phyloP scores from a whole-genome alignment of 2,888 invertebrate genomes.

The Mamestra brassicae region DNA sequence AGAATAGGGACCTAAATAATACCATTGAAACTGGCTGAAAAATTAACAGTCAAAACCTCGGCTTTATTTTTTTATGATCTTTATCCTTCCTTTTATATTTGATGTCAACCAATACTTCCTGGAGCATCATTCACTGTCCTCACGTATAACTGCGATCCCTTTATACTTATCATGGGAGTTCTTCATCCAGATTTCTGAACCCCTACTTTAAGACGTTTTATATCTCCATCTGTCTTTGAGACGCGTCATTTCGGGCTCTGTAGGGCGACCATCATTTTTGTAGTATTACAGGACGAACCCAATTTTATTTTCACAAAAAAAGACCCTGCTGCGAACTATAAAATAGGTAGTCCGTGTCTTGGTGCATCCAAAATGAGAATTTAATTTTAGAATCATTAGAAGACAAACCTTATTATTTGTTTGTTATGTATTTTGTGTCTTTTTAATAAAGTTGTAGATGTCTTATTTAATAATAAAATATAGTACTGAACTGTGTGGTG shows the following conservation, averaged over 20 bases:
- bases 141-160: slow-evolving; percentile 10
- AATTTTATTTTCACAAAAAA: no score
- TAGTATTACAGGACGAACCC: no score
- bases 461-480: neutral
- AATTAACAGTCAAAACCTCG: neutral
- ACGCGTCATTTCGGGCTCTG: slow-evolving; percentile 34
- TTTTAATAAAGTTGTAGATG: neutral
- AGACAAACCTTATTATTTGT: no score
- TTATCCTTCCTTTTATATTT: neutral
- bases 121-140: slow-evolving; percentile 3
- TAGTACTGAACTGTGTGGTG: neutral
- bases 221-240: slow-evolving; percentile 68
- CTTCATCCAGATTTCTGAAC: slow-evolving; percentile 58
- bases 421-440: no score
- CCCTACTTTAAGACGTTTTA: slow-evolving; percentile 66
- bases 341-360: neutral
- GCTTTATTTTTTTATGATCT: neutral
- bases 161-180: slow-evolving; percentile 32
- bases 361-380: neutral
- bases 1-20: neutral
- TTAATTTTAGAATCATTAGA: no score
- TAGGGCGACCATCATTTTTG: slow-evolving; percentile 34
- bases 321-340: no score
- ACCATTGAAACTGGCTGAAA: neutral
- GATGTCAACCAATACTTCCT: neutral